Evolutionary conservation across 64 coral and sea anemone species (phyloP), one percentile per base, ranked within the genome.

Genomic region (Dendrophyllia cribrosa): DNA sequence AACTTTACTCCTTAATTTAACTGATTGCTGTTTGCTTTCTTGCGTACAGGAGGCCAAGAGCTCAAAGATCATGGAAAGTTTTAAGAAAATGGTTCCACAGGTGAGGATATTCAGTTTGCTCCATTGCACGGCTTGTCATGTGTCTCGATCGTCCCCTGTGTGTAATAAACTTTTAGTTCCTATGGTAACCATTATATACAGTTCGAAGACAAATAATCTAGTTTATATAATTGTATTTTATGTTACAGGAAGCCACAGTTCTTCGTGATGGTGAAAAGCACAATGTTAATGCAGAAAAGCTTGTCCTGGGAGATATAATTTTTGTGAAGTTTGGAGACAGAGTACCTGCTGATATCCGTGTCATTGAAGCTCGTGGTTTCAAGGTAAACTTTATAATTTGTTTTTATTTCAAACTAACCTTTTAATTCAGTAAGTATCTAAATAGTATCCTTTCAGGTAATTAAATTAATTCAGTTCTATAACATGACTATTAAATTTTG

Each of bases 81-180:
- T 98, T 55, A 98, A 95, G 86, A 98, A 98, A 77, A 95, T 98
- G 97, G 94, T 98, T 20, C 97, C 97, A 49, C 97, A 96, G 91
- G 97, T 93, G 80, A 69, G 59, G 47, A 9, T 65, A 7, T 67
- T 22, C n/a, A 56, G 11, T 49, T 17, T 68, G 6, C 15, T 22
- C 6, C 59, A 25, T 47, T 55, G 45, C 55, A 78, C 2, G 15
- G 9, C 59, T 69, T 61, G 15, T 17, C 3, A 3, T 84, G 23
- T 23, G 51, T 22, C 21, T 16, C 4, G 82, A n/a, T 7, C 61
- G 23, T 7, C 6, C 34, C 34, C 0, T 34, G 34, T 34, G 34
- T 34, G 34, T 34, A 34, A 34, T 34, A 34, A 34, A 34, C 34
- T 2, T 34, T 34, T 34, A 34, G 34, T 34, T 34, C 34, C 34